Conservation (phyloP, 1,140 invertebrate genomes). For the Grapholita molesta region DNA sequence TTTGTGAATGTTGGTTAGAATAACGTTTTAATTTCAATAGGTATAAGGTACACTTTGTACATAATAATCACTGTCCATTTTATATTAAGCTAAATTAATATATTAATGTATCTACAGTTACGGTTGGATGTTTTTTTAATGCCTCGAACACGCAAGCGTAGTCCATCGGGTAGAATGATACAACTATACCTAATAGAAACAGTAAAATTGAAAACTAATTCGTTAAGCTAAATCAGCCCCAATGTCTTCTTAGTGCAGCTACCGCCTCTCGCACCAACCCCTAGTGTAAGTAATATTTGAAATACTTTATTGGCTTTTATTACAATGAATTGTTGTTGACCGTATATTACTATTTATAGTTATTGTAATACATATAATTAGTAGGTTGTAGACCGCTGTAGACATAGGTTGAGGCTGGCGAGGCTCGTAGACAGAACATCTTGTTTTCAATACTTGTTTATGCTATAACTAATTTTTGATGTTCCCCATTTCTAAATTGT, state of each 20-base stretch:
- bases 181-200: neutral
- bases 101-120: conserved; percentile 8
- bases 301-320: conserved; percentile 4
- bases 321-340: conserved; percentile 20
- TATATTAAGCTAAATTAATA: conserved; percentile 46
- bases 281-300: neutral
- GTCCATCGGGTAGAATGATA: neutral
- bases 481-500: conserved; percentile 7
- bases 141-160: neutral
- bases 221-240: neutral
- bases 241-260: neutral
- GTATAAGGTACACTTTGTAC: conserved; percentile 50
- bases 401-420: neutral
- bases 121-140: conserved; percentile 7
- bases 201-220: no score
- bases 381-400: conserved; percentile 6
- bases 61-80: conserved; percentile 64
- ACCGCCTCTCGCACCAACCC: neutral
- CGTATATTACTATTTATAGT: conserved; percentile 15
- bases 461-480: neutral
- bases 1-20: conserved; percentile 42
- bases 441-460: neutral
- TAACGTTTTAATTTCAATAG: conserved; percentile 42
- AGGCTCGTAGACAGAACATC: neutral
- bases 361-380: conserved; percentile 16